These are phyloP conservation scores for Pedionomus torquatus DNA, from an alignment of 2,113 vertebrate species.

Conservation along the genomic window DNA sequence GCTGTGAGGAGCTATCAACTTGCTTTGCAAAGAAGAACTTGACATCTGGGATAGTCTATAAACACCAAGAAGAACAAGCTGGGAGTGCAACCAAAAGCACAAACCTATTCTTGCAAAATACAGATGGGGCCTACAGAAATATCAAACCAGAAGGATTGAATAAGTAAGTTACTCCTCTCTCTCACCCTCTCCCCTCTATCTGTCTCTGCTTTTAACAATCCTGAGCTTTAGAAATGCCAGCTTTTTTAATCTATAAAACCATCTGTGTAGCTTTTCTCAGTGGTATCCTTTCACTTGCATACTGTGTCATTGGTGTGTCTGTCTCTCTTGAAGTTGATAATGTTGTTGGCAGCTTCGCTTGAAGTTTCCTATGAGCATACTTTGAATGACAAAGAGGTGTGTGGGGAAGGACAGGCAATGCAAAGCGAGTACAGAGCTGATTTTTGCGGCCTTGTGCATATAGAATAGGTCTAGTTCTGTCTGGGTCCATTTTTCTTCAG, in stretches of 20 bases:
- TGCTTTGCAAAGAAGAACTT: constrained; percentile 7
- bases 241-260: constrained; percentile 36
- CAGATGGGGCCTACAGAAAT: constrained; percentile 36
- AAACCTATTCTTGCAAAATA: not conserved
- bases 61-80: constrained; percentile 34
- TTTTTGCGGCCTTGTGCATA: not conserved
- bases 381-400: constrained; percentile 19
- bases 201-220: not conserved
- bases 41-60: constrained; percentile 12
- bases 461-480: not conserved
- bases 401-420: not conserved
- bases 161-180: not conserved
- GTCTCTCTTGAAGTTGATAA: constrained; percentile 39
- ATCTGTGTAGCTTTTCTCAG: constrained; percentile 41
- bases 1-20: not conserved
- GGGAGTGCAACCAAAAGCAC: constrained; percentile 42
- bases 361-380: not conserved
- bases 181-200: not conserved
- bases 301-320: constrained; percentile 33
- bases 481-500: not conserved
- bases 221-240: constrained; percentile 35
- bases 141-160: not conserved
- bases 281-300: not conserved
- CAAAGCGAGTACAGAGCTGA: not conserved
- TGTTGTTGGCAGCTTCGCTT: constrained; percentile 27